Evolutionary conservation across 2,888 invertebrate species (phyloP).

Genomic region (Lithophane ornitopus): DNA sequence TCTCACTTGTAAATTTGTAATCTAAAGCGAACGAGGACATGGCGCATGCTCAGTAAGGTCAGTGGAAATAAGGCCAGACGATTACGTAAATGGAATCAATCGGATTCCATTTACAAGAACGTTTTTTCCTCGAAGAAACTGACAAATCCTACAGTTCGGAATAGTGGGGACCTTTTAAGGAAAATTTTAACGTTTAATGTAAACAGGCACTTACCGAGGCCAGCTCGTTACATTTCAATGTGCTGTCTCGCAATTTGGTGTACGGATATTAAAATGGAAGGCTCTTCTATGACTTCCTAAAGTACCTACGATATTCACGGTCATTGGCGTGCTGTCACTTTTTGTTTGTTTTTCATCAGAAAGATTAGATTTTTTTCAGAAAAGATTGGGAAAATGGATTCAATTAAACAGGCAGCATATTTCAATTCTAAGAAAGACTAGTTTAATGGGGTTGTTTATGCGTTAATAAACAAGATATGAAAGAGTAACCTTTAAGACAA

Average conservation of each 20-base stretch:
- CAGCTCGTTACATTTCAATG: constrained; percentile 21
- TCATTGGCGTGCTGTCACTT: not conserved
- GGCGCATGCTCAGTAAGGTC: constrained; percentile 71
- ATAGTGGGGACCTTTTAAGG: constrained; percentile 51
- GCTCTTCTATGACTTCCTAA: constrained; percentile 21
- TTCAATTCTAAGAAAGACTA: not conserved
- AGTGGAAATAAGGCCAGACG: constrained; percentile 71
- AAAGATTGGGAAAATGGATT: too few relatives aligned
- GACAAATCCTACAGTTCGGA: constrained; percentile 30
- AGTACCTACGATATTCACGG: not conserved
- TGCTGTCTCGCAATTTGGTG: constrained; percentile 11
- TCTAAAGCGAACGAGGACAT: constrained; percentile 67
- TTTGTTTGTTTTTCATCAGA: not conserved
- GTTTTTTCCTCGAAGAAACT: constrained; percentile 67
- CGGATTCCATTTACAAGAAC: too few relatives aligned
- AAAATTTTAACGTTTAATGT: constrained; percentile 50
- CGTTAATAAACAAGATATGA: not conserved
- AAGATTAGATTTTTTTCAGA: not conserved
- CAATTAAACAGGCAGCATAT: not conserved
- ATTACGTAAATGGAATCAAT: constrained; percentile 66
- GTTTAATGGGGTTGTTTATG: too few relatives aligned
- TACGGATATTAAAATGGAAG: constrained; percentile 2
- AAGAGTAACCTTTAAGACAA: not conserved
- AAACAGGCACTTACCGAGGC: constrained; percentile 35
- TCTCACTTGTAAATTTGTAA: constrained; percentile 41